phyloP scores from a whole-genome alignment of 2,113 vertebrate species.

The Eclectus roratus region DNA sequence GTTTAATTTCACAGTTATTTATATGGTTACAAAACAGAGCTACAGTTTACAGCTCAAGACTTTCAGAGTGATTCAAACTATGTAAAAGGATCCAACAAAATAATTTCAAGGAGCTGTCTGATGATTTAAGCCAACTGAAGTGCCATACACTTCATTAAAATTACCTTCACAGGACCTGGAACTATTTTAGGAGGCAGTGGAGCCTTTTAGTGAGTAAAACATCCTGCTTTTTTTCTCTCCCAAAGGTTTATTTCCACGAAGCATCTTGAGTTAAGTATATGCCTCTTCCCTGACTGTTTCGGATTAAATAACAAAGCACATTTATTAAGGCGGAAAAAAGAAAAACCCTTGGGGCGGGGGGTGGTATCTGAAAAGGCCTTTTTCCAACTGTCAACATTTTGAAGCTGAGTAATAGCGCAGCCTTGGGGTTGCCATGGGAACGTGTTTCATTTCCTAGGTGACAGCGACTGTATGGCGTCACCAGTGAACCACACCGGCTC shows the following conservation, averaged over 20 bases:
- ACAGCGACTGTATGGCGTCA: slow-evolving; percentile 74
- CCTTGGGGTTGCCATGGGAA: slow-evolving; percentile 78
- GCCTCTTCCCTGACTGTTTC: neutral
- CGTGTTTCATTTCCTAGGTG: slow-evolving; percentile 76
- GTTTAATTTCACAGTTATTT: slow-evolving; percentile 18
- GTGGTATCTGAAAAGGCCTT: slow-evolving; percentile 14
- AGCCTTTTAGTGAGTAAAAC: neutral
- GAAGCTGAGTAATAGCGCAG: slow-evolving; percentile 69
- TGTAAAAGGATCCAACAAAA: neutral
- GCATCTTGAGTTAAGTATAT: slow-evolving; percentile 24
- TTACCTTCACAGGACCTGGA: neutral
- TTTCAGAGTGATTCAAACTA: slow-evolving; percentile 43
- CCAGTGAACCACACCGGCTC: slow-evolving; percentile 53
- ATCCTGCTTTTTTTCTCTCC: neutral
- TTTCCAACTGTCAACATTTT: slow-evolving; percentile 64
- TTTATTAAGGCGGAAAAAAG: neutral
- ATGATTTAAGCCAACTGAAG: slow-evolving; percentile 30
- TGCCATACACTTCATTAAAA: slow-evolving; percentile 31
- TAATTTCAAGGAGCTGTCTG: neutral
- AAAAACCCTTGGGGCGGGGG: neutral
- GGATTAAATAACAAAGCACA: slow-evolving; percentile 14
- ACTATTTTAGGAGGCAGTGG: neutral
- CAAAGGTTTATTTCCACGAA: neutral
- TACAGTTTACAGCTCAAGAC: slow-evolving; percentile 9
- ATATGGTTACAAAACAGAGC: slow-evolving; percentile 26